These are phyloP conservation scores for Adineta ricciae DNA, from an alignment of 2,888 invertebrate genomes.

Conservation along the genomic window DNA sequence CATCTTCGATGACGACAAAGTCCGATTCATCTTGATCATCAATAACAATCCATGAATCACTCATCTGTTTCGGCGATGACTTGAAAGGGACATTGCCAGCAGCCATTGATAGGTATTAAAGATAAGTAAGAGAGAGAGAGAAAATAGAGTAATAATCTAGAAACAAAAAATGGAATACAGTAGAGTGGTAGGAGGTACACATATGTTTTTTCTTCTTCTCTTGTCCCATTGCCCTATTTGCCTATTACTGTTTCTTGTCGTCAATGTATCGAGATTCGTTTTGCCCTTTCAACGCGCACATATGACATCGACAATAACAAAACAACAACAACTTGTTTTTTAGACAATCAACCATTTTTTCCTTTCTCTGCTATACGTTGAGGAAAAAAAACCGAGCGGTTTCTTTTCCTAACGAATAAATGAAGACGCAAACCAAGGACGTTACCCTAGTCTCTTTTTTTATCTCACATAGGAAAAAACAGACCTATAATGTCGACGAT, in stretches of 20 bases:
- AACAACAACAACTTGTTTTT: conserved; percentile 7
- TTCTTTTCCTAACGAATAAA: background rate
- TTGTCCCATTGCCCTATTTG: background rate
- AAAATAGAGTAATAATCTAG: background rate
- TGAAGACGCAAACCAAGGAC: background rate
- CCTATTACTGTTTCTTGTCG: background rate
- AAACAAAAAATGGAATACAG: background rate
- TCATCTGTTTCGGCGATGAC: conserved; percentile 8
- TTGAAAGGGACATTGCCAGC: background rate
- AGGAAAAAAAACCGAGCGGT: no score
- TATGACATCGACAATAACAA: background rate
- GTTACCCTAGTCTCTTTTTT: no score
- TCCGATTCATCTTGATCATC: conserved; percentile 12
- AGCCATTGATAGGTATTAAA: background rate
- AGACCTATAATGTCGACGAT: no score
- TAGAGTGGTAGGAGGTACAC: background rate
- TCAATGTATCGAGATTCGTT: background rate
- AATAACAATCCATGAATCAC: background rate
- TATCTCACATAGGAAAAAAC: no score
- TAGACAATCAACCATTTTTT: background rate
- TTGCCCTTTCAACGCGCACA: background rate
- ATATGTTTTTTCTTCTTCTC: conserved; percentile 1
- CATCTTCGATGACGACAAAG: background rate
- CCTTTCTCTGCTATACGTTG: no score
- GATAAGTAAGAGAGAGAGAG: background rate